Evolutionary conservation across 1,140 invertebrate species (phyloP), one percentile per base, ranked within the genome.

Genomic region (Drosophila nigrodunni): DNA sequence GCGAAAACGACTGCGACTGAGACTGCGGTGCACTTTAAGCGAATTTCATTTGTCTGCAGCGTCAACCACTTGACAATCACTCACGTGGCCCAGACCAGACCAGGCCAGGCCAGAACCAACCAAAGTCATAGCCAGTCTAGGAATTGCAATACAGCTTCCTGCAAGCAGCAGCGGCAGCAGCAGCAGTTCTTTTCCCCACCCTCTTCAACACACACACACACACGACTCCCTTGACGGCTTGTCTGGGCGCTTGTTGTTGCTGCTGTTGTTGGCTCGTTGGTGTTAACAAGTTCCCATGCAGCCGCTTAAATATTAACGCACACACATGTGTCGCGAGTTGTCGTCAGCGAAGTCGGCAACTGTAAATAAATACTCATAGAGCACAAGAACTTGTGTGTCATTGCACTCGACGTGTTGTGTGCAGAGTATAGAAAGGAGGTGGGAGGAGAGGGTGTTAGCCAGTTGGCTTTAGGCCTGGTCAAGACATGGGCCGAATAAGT

Each of bases 1-100:
- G 50, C 15, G 15, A 15, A 15, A 15, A 15, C 15, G 15, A 15
- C 15, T 15, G 15, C 52, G 44, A 69, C 57, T 25, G 59, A 65
- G 77, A 65, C 68, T 78, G 82, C 59, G 78, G 76, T 72, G 83
- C 73, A 81, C 85, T 89, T 90, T 89, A 89, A 89, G 85, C 80
- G 85, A 89, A 89, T 89, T 89, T 89, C 78, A 89, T 89, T 89
- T 89, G 85, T 89, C 85, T 89, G 85, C 85, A 85, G 85, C 85
- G 85, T 89, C 85, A 89, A 89, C 81, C 85, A 89, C 85, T 89
- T 89, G 85, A 89, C 85, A 89, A 89, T 89, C 85, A 89, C 85
- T 89, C 85, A 89, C 85, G 80, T 89, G 80, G 80, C 85, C 73
- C 66, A 83, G 82, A 46, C 74, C 60, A 62, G 47, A 52, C 58